Percentiles rank a stretch among this genome's conserved stretches.
These are phyloP conservation scores for Scaptomyza tumidula DNA, from an alignment of 2,888 invertebrate species.

Conservation along the genomic window DNA sequence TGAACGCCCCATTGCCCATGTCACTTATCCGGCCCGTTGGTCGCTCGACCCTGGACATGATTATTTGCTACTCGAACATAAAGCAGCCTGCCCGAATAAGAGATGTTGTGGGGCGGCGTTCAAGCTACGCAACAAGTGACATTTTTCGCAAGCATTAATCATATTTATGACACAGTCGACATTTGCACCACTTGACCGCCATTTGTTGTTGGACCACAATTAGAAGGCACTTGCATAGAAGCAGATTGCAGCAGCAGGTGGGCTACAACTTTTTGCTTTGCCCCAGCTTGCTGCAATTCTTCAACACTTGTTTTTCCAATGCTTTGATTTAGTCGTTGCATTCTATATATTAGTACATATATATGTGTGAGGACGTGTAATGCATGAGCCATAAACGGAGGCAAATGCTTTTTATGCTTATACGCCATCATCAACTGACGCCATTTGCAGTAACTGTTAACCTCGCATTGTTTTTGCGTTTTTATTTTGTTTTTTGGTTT, in stretches of 20 bases:
- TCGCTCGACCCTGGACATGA: constrained; percentile 63
- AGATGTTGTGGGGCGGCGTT: constrained; percentile 8
- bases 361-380: constrained; percentile 52
- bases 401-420: constrained; percentile 75
- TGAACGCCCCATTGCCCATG: constrained; percentile 61
- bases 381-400: constrained; percentile 66
- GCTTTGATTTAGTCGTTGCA: constrained; percentile 61
- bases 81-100: constrained; percentile 44
- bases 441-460: constrained; percentile 67
- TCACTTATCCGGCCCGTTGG: constrained; percentile 70
- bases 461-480: constrained; percentile 29
- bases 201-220: constrained; percentile 52
- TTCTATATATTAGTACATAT: constrained; percentile 31
- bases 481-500: too few relatives aligned
- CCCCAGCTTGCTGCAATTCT: constrained; percentile 29
- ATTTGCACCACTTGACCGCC: constrained; percentile 34
- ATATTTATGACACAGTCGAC: constrained; percentile 73
- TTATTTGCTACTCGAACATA: constrained; percentile 80
- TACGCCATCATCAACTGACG: constrained; percentile 73
- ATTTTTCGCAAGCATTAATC: constrained; percentile 82
- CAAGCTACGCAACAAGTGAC: constrained; percentile 78
- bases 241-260: constrained; percentile 19
- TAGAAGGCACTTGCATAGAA: constrained; percentile 56
- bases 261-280: constrained; percentile 11
- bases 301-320: constrained; percentile 18